Evolutionary conservation across 2,888 invertebrate species (phyloP).

Genomic region (Stenurella melanura): DNA sequence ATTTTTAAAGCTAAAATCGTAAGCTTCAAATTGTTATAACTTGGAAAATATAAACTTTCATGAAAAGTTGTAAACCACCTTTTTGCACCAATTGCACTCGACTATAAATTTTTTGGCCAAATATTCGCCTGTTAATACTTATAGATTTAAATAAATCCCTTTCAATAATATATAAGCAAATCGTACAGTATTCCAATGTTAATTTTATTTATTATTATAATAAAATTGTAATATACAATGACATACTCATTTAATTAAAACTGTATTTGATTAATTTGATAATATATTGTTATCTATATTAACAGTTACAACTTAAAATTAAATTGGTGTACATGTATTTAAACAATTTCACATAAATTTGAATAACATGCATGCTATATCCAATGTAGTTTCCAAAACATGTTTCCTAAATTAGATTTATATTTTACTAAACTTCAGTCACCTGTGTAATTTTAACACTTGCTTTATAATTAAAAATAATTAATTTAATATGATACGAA

Average conservation of each 20-base stretch:
- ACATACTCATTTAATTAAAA: conserved; percentile 21
- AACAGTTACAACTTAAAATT: conserved; percentile 16
- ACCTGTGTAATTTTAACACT: neutral
- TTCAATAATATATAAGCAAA: no score
- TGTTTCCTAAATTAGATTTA: neutral
- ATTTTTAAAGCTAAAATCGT: no score
- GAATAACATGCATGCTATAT: conserved; percentile 8
- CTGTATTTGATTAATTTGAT: conserved; percentile 19
- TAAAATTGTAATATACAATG: neutral
- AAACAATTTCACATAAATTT: conserved; percentile 30
- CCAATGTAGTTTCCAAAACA: conserved; percentile 3
- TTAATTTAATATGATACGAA: no score
- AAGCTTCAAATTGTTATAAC: no score
- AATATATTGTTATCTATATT: conserved; percentile 1
- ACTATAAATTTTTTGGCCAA: no score
- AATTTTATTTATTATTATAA: neutral
- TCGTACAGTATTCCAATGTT: neutral
- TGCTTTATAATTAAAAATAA: neutral
- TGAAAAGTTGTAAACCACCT: no score
- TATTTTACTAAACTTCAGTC: neutral
- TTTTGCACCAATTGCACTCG: no score
- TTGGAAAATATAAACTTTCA: no score
- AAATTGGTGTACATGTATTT: conserved; percentile 14
- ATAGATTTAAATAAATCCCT: no score
- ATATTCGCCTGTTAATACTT: no score